Base-by-base conservation (phyloP, 2,113 vertebrate species). In the Sinocyclocheilus anophthalmus region DNA sequence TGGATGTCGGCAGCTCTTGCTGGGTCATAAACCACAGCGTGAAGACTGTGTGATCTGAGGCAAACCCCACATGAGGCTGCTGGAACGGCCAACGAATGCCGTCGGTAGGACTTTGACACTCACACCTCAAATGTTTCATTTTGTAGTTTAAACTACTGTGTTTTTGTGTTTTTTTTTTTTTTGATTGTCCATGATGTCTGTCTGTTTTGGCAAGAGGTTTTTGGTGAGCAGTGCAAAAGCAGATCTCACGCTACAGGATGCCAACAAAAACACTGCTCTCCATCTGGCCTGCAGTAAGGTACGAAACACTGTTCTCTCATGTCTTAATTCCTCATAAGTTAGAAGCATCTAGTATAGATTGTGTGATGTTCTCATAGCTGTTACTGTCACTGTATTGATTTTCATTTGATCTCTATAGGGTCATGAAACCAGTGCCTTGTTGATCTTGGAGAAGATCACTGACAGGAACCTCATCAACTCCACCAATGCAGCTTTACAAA, bases 391-490 rank as follows among this genome's bases (percentile, higher is more conserved):
- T 69, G 13, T 16, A 18, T 65, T 81, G 7, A 2, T 37, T 59
- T 39, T 83, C 30, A 45, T 86, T n/a, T 81, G 0, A 77, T 88
- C 92, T 92, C 88, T 92, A 83, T 90, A 99, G 98, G 97, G 98
- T 95, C 98, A 99, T 96, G 98, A 99, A 97, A 98, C 97, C 94
- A 99, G 98, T 99, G 98, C 98, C 98, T 99, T 99, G 97, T 97
- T 99, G 96, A 98, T 99, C 95, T 93, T 99, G 95, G 97, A 99
- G 94, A 99, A 99, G 95, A 98, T 99, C 93, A 95, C 95, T 16
- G 98, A 99, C 89, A 94, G 96, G 94, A 99, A 99, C 96, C 97
- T 99, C 96, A 98, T 99, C 94, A 99, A 99, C 57, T 97, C 97
- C 91, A 99, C 98, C 89, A 99, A 99, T 1, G 94, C 97, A 95